Conservation (phyloP, 2,797 vertebrate species). For the Hypotaenidia philippensis region DNA sequence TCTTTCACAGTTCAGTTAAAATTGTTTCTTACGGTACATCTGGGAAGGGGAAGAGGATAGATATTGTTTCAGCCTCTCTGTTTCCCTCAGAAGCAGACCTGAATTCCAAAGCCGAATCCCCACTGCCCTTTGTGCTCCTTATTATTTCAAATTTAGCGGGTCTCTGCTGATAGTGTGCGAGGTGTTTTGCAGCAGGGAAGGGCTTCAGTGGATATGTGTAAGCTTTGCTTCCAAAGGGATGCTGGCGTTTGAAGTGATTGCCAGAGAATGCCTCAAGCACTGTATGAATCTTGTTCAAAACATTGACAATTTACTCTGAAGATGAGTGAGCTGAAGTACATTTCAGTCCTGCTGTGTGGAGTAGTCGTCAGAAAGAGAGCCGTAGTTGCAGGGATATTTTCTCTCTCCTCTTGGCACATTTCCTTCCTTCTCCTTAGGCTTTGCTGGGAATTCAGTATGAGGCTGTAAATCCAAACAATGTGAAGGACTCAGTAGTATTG, state of each 20-base stretch:
- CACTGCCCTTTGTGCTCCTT: not conserved
- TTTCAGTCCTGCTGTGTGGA: not conserved
- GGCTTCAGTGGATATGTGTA: not conserved
- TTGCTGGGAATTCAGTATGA: not conserved
- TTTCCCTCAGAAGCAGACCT: slow-evolving; percentile 11
- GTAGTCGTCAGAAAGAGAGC: not conserved
- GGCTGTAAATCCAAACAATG: not conserved
- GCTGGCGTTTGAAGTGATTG: not conserved
- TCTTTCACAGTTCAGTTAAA: slow-evolving; percentile 30
- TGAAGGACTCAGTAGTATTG: not conserved
- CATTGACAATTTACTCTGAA: not conserved
- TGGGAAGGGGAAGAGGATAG: not conserved
- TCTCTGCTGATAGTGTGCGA: not conserved
- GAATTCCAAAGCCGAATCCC: not conserved
- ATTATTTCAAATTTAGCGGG: not conserved
- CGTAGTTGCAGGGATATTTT: not conserved
- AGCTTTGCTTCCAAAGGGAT: not conserved
- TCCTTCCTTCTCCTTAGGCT: not conserved
- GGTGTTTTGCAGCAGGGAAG: accelerated
- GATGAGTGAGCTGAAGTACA: not conserved
- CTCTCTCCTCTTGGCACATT: not conserved
- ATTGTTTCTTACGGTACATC: slow-evolving; percentile 7
- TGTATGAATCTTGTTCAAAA: not conserved
- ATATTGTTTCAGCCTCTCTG: not conserved
- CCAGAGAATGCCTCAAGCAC: not conserved